Base-by-base conservation (phyloP, 1,140 invertebrate species). In the Drosophila parabipectinata region DNA sequence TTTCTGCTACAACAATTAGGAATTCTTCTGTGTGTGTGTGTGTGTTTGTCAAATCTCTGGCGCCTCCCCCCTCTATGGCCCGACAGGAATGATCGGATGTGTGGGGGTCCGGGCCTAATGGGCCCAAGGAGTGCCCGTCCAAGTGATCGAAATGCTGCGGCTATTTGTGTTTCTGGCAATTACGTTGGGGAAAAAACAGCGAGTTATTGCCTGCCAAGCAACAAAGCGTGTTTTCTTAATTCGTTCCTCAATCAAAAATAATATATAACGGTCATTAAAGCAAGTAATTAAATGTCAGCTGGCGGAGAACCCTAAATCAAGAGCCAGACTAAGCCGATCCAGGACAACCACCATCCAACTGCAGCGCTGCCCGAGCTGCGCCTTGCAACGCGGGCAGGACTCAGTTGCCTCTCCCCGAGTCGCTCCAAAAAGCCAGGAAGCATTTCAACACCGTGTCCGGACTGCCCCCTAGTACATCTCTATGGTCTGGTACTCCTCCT, bases 1-100 rank as follows among this genome's bases (percentile, higher is more conserved):
- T 82, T 82, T 78, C 82, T 82, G 82, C 82, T 87, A 85, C 82
- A 85, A 85, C 82, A 85, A 88, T 82, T 87, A 87, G 82, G 82
- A 87, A 28, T 28, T 21, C 21, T 21, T 21, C 21, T 21, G 21
- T 21, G 21, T 3, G 21, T 21, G 21, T 3, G 21, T 21, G 2
- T 21, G 21, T 21, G 21, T 21, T 21, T 21, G 21, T 21, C 21
- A 21, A 21, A 21, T 21, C 21, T 21, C 21, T 21, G 21, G 21
- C 21, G 21, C 21, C 21, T 21, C 21, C 21, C 21, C 21, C 21
- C 21, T 21, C 21, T 3, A 21, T 21, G 21, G 21, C 21, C 8
- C 9, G 9, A 74, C 47, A 64, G 72, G 71, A 73, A 73, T 73
- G 69, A 55, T 51, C 44, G 32, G 14, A 10, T 41, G 28, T 60